Conservation (phyloP, 2,113 vertebrate genomes). For the Heterochromis multidens region DNA sequence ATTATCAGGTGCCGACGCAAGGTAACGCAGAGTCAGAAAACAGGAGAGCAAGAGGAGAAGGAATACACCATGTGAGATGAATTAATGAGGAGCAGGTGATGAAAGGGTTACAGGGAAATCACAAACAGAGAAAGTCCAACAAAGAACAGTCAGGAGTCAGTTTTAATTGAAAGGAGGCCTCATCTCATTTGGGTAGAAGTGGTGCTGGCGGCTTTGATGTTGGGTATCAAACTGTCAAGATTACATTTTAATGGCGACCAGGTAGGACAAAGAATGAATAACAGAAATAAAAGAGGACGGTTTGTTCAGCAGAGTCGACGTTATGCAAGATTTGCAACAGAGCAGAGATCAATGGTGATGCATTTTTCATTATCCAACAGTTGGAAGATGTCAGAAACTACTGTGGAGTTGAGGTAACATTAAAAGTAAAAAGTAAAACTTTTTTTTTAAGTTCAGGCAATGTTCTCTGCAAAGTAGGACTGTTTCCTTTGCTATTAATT, state of each 20-base stretch:
- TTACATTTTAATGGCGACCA: conserved; percentile 59
- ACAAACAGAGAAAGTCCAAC: background rate
- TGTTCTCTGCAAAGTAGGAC: background rate
- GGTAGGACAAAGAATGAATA: conserved; percentile 31
- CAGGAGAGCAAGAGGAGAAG: background rate
- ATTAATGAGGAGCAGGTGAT: conserved; percentile 53
- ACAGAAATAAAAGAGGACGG: conserved; percentile 33
- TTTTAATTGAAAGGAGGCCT: conserved; percentile 66
- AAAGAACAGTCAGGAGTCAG: conserved; percentile 40
- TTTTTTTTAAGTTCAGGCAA: background rate
- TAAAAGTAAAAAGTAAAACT: background rate
- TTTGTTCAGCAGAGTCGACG: conserved; percentile 30
- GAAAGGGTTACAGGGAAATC: conserved; percentile 48
- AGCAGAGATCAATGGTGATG: conserved; percentile 33
- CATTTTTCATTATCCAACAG: conserved; percentile 46
- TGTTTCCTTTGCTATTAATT: background rate
- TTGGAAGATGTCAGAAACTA: conserved; percentile 8
- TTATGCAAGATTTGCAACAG: conserved; percentile 38
- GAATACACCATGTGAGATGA: conserved; percentile 11
- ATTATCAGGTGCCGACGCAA: background rate
- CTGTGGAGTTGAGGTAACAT: background rate
- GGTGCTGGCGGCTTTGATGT: conserved; percentile 49
- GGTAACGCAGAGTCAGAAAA: background rate
- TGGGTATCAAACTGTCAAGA: conserved; percentile 18
- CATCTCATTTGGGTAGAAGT: conserved; percentile 11